Percentiles rank a stretch among this genome's conserved stretches.
These are phyloP conservation scores for Phylloscopus collybita DNA, from an alignment of 2,797 vertebrate genomes.

Conservation along the genomic window DNA sequence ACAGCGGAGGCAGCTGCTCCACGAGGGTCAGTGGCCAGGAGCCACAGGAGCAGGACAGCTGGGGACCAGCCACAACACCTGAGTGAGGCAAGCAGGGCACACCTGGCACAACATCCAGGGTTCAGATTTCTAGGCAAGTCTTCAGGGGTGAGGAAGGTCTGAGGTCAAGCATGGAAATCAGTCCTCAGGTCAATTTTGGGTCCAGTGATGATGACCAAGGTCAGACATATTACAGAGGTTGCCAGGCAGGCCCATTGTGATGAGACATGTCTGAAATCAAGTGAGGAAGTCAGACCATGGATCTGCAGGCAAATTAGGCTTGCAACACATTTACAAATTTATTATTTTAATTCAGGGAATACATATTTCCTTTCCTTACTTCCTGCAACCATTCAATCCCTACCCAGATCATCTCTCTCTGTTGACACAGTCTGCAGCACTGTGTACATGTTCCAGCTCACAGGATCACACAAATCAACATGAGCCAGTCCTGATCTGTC, in stretches of 20 bases:
- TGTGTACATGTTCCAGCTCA: not conserved
- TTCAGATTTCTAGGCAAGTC: not conserved
- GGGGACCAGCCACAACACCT: not conserved
- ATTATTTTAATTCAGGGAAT: not conserved
- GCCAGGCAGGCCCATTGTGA: not conserved
- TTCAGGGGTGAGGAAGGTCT: not conserved
- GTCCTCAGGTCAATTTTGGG: not conserved
- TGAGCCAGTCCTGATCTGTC: not conserved
- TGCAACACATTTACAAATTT: not conserved
- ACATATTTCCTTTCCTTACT: not conserved
- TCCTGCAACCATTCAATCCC: not conserved
- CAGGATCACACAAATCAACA: not conserved
- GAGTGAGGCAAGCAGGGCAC: not conserved
- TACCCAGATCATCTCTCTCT: not conserved
- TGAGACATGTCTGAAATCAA: not conserved
- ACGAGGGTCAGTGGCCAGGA: fast-evolving
- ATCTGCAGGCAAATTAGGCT: not conserved
- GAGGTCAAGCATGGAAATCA: not conserved
- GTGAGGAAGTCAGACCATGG: not conserved
- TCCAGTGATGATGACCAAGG: not conserved
- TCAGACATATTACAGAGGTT: not conserved
- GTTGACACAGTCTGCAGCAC: not conserved
- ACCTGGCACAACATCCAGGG: not conserved
- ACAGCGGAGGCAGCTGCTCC: fast-evolving
- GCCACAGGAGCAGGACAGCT: not conserved